Percentiles rank a stretch among this genome's conserved stretches.
Conservation (phyloP, 2,113 vertebrate species). For the Rallus limicola region DNA sequence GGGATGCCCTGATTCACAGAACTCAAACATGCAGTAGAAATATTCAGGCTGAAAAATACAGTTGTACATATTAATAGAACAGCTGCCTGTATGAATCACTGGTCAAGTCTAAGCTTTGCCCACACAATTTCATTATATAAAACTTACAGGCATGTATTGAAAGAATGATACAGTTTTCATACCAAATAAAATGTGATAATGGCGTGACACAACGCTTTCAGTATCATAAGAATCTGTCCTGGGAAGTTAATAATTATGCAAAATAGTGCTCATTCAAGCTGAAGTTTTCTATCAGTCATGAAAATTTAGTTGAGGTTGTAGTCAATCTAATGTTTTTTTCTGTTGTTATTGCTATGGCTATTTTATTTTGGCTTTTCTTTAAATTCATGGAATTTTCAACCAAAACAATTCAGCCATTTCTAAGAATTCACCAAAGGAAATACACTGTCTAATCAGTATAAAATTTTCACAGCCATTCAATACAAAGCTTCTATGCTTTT, state of each 20-base stretch:
- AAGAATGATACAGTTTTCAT: background rate
- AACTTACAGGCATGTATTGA: background rate
- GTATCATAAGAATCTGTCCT: background rate
- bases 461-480: background rate
- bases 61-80: background rate
- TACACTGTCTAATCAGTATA: background rate
- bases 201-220: rapidly evolving
- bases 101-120: background rate
- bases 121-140: background rate
- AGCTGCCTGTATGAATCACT: background rate
- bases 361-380: background rate
- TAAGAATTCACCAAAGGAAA: background rate
- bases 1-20: background rate
- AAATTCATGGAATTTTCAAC: background rate
- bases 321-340: background rate
- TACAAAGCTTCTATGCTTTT: background rate
- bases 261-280: background rate
- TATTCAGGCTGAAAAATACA: background rate
- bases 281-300: background rate
- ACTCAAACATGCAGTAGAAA: background rate
- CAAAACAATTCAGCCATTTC: background rate
- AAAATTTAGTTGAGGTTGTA: background rate
- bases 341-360: background rate
- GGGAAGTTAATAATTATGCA: background rate
- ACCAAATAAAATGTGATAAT: background rate